Base-by-base conservation (phyloP, 2,888 invertebrate species). In the Eupithecia exiguata region DNA sequence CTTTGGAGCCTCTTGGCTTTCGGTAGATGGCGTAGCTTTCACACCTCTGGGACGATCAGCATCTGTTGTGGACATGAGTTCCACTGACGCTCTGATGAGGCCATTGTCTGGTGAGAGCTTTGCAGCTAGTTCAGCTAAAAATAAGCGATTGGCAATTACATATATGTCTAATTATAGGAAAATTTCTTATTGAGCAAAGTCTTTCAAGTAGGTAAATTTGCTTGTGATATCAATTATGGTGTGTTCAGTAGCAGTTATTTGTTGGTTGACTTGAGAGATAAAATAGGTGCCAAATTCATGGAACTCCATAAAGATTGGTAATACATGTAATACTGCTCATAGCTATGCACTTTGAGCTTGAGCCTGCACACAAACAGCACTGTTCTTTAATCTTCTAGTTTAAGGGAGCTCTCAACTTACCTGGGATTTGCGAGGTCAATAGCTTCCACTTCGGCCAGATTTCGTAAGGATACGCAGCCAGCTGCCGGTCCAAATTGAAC, bases 391-490 rank as follows among this genome's bases (percentile, higher is more conserved):
- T 53, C 21, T 21, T 21, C 62, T 62, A 35, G 16, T 35, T 0
- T n/a, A 35, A 18, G 18, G 5, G 18, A 38, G 35, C n/a, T 38
- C n/a, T 30, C 35, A 63, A 25, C 40, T 21, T 36, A 95, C 96
- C 95, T 83, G 96, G 95, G 49, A 98, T 95, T 86, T 96, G 95
- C 78, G 96, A 95, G 25, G 97, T 96, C 68, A 98, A 94, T 46
- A 96, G 94, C 78, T 96, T 96, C 99, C 99, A 99, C 83, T 97
- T 97, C 75, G 96, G 96, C 93, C 97, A 97, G 80, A 96, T 96
- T 78, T 98, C 97, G 90, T 97, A 99, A 1, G 99, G 99, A 91
- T 99, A 99, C 0, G 98, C 96, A 18, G 97, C 99, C 68, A 99
- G 94, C 88, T 96, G 97, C 76, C 95, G 93, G 86, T 99, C 98